Conservation (phyloP, 2,888 invertebrate genomes). For the Ashinkailepas kermadecensis region DNA sequence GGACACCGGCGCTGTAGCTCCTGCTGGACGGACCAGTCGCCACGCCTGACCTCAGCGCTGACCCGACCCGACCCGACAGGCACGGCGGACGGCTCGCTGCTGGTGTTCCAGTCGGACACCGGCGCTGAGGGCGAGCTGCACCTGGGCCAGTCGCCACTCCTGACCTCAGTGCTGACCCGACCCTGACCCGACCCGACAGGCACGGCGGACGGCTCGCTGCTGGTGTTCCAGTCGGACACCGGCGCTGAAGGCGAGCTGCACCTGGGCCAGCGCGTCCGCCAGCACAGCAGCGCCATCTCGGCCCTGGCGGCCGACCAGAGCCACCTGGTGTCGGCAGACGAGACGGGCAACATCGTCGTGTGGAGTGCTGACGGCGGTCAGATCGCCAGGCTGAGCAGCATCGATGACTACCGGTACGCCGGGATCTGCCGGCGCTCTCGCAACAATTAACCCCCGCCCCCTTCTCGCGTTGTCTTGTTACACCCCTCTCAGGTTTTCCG, state of each 20-base stretch:
- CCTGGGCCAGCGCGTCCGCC: conserved; percentile 17
- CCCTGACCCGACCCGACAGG: conserved; percentile 28
- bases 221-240: conserved; percentile 20
- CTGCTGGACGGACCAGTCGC: too few relatives aligned
- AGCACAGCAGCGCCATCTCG: conserved; percentile 29
- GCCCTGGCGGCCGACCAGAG: conserved; percentile 29
- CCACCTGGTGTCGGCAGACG: conserved; percentile 36
- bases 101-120: conserved; percentile 20
- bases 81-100: background rate
- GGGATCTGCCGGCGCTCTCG: too few relatives aligned
- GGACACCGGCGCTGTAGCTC: too few relatives aligned
- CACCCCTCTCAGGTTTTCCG: too few relatives aligned
- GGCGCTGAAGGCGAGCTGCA: conserved; percentile 12
- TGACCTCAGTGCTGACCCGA: conserved; percentile 35
- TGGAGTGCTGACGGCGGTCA: conserved; percentile 35
- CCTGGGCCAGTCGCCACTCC: background rate
- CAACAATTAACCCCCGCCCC: too few relatives aligned
- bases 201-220: conserved; percentile 24
- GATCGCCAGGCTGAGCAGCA: conserved; percentile 36
- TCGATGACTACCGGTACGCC: conserved; percentile 28
- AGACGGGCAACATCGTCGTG: conserved; percentile 39
- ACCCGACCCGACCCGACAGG: too few relatives aligned
- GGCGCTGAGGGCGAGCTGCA: conserved; percentile 10
- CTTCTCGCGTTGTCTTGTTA: too few relatives aligned
- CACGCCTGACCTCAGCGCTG: background rate